A percentile compares a stretch with the other conserved stretches of the same genome.
Conservation (phyloP, 2,888 invertebrate genomes). For the Dolichopus griseipennis region DNA sequence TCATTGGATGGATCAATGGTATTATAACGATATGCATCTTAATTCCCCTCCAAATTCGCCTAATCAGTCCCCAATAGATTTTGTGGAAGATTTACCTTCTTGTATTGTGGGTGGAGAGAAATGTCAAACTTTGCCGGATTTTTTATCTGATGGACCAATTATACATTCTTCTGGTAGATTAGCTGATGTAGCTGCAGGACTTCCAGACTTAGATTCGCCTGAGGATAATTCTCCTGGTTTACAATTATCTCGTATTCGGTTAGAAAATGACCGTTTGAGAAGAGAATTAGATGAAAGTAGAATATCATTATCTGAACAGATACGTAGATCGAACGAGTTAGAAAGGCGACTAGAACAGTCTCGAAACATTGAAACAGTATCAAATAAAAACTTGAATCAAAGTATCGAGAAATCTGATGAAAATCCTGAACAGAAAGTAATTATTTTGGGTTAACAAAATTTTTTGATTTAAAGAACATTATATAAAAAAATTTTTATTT, state of each 20-base stretch:
- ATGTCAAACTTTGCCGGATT: conserved; percentile 55
- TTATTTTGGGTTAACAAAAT: conserved; percentile 21
- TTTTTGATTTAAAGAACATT: not conserved
- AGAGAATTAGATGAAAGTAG: conserved; percentile 50
- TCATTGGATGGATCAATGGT: conserved; percentile 66
- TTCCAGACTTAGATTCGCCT: conserved; percentile 39
- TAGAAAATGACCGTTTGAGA: conserved; percentile 44
- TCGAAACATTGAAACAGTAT: conserved; percentile 46
- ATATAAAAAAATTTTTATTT: conserved; percentile 28
- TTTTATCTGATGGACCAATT: conserved; percentile 59
- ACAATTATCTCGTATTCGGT: conserved; percentile 33
- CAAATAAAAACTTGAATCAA: conserved; percentile 48
- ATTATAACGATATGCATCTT: conserved; percentile 36
- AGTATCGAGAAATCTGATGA: conserved; percentile 52
- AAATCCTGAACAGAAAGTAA: conserved; percentile 50
- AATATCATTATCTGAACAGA: conserved; percentile 48
- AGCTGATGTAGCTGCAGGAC: conserved; percentile 41
- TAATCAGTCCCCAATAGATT: conserved; percentile 28
- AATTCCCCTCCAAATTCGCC: conserved; percentile 37
- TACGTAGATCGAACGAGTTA: conserved; percentile 46
- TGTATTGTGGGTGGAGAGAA: conserved; percentile 21
- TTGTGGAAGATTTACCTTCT: conserved; percentile 28
- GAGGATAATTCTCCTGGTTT: conserved; percentile 34
- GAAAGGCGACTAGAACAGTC: conserved; percentile 48
- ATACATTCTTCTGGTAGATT: conserved; percentile 43